Base-by-base conservation (phyloP, 1,140 invertebrate genomes). In the Drosophila persimilis region DNA sequence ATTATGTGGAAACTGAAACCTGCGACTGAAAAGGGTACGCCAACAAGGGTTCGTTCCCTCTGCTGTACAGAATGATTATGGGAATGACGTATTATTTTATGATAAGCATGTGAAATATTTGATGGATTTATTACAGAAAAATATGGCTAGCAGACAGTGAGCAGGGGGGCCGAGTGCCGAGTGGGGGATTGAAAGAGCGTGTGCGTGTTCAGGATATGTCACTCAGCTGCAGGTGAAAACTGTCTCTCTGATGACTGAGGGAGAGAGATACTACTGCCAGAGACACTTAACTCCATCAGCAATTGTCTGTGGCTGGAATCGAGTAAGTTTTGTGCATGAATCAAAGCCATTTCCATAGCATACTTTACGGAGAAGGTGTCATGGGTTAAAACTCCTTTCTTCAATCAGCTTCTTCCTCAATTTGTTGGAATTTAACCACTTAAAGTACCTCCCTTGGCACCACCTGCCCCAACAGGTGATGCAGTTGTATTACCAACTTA, bases 1-100 rank as follows among this genome's bases (percentile, higher is more conserved):
- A 89, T 88, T 88, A 88, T 76, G 58, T 57, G 64, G 84, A 88
- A 88, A 88, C 64, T 71, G 84, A 88, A 79, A 88, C 83, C 70
- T 15, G 57, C 58, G 8, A 76, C 44, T 51, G 53, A 57, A 73
- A 77, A 62, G 73, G 73, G 67, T 77, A 69, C 15, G 44, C 39
- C 43, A 64, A 60, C 47, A 50, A 83, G 76, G 57, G 70, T 67
- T 55, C 26, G 5, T 6, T 29, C 7, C 7, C 26, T 1, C 45
- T 26, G 60, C 48, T 24, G 24, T 58, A 56, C 52, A 41, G 46
- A 45, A 67, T 65, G 46, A 65, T 74, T 74, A 74, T 74, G 41
- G 43, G 79, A 66, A 77, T 86, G 83, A 86, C 83, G 74, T 88
- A 86, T 86, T 86, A 77, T 72, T 81, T 75, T 71, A 73, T 78